phyloP scores from a whole-genome alignment of 2,888 invertebrate species.

The Carcina quercana region DNA sequence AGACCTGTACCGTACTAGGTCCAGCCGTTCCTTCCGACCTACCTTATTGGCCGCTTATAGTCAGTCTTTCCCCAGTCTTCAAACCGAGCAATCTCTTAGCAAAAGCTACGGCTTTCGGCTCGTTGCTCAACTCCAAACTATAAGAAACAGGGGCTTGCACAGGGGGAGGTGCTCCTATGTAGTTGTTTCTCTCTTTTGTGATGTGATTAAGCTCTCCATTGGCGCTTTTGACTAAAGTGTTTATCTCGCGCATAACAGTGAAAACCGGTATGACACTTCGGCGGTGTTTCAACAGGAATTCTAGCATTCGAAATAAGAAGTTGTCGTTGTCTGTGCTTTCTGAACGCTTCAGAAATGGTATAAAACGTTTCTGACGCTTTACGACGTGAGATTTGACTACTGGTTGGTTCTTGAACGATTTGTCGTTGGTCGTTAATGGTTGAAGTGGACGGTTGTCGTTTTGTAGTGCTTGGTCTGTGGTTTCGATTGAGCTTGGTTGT shows the following conservation, averaged over 20 bases:
- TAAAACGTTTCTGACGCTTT: constrained; percentile 40
- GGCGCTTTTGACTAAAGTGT: constrained; percentile 42
- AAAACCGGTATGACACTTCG: constrained; percentile 40
- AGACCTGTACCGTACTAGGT: constrained; percentile 2
- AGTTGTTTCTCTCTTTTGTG: constrained; percentile 43
- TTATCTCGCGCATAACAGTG: constrained; percentile 48
- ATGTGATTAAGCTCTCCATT: constrained; percentile 45
- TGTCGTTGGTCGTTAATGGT: neutral
- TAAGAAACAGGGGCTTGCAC: constrained; percentile 27
- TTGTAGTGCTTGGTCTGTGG: constrained; percentile 4
- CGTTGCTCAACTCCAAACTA: constrained; percentile 39
- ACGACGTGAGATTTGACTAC: constrained; percentile 7
- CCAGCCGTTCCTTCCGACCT: too few species aligned
- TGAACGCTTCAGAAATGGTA: constrained; percentile 28
- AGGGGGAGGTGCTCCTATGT: constrained; percentile 35
- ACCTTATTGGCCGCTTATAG: constrained; percentile 31
- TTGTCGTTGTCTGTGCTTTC: constrained; percentile 31
- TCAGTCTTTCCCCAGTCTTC: constrained; percentile 34
- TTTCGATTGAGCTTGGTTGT: constrained; percentile 1
- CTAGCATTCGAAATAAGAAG: constrained; percentile 36
- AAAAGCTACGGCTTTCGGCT: constrained; percentile 31
- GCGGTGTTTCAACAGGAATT: constrained; percentile 39
- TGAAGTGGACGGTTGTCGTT: neutral
- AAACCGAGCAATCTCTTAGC: constrained; percentile 42
- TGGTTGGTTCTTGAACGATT: constrained; percentile 2